phyloP scores from a whole-genome alignment of 2,888 invertebrate species.

The Bellardia pandia region DNA sequence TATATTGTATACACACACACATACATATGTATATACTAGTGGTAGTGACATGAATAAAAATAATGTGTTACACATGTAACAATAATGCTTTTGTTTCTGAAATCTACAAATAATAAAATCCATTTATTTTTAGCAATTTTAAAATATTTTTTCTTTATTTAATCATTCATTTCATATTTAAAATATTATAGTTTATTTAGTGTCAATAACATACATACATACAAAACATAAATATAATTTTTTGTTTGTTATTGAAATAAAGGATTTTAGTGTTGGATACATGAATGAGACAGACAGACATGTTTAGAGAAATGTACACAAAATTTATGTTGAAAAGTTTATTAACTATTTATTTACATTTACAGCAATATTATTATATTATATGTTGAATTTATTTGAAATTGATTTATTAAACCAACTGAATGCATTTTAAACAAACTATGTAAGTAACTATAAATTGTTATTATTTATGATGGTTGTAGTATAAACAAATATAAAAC shows the following conservation, averaged over 20 bases:
- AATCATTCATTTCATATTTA: background rate
- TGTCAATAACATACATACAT: slow-evolving; percentile 25
- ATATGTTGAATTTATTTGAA: background rate
- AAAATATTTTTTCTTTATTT: background rate
- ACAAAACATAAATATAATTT: background rate
- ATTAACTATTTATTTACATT: background rate
- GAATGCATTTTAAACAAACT: background rate
- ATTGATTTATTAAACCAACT: background rate
- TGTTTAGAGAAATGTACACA: background rate
- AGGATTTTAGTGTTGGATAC: background rate
- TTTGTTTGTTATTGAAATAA: background rate
- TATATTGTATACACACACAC: too few species aligned
- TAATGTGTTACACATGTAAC: too few species aligned
- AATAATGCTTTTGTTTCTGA: too few species aligned
- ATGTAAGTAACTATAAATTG: background rate
- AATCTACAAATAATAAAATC: too few species aligned
- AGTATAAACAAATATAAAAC: too few species aligned
- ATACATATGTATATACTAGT: too few species aligned
- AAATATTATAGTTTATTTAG: slow-evolving; percentile 9
- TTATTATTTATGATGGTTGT: too few species aligned
- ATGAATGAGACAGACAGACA: background rate
- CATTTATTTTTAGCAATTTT: background rate
- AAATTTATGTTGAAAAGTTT: background rate
- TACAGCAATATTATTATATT: background rate
- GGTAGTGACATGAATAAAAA: too few species aligned